Evolutionary conservation across 64 coral and sea anemone species (phyloP).

Genomic region (Actinia tenebrosa): DNA sequence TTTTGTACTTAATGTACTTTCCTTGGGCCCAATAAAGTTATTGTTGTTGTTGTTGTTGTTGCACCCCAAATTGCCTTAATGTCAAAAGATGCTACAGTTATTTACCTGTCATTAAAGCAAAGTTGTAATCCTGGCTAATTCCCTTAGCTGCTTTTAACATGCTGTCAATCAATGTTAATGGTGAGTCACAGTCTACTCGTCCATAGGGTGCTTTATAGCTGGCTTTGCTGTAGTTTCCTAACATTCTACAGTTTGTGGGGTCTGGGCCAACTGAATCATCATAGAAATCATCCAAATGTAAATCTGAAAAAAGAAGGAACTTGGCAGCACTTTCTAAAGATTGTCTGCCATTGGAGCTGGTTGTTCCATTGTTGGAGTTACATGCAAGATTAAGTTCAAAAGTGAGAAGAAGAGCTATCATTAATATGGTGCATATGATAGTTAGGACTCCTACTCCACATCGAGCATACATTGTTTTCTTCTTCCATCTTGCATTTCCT

Average conservation of each 20-base stretch:
- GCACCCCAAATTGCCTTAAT: too few relatives aligned
- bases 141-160: constrained; percentile 45
- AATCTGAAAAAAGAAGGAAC: constrained; percentile 71
- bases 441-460: constrained; percentile 39
- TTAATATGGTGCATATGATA: constrained; percentile 30
- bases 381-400: constrained; percentile 46
- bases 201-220: constrained; percentile 69
- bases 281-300: constrained; percentile 69
- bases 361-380: background rate
- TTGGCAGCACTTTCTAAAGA: constrained; percentile 15
- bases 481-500: constrained; percentile 49
- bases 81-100: too few relatives aligned
- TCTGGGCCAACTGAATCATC: constrained; percentile 25
- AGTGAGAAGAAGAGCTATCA: constrained; percentile 62
- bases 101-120: constrained; percentile 53
- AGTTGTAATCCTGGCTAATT: constrained; percentile 4
- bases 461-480: constrained; percentile 59
- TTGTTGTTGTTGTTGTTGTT: too few relatives aligned
- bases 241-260: constrained; percentile 31
- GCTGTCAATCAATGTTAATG: constrained; percentile 33
- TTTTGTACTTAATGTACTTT: too few relatives aligned
- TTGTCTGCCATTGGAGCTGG: background rate
- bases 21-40: too few relatives aligned
- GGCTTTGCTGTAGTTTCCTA: constrained; percentile 31
- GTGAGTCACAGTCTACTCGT: constrained; percentile 86